Percentiles rank a stretch among this genome's conserved stretches.
phyloP scores from a whole-genome alignment of 2,797 vertebrate genomes.

The Sebastolobus alascanus region DNA sequence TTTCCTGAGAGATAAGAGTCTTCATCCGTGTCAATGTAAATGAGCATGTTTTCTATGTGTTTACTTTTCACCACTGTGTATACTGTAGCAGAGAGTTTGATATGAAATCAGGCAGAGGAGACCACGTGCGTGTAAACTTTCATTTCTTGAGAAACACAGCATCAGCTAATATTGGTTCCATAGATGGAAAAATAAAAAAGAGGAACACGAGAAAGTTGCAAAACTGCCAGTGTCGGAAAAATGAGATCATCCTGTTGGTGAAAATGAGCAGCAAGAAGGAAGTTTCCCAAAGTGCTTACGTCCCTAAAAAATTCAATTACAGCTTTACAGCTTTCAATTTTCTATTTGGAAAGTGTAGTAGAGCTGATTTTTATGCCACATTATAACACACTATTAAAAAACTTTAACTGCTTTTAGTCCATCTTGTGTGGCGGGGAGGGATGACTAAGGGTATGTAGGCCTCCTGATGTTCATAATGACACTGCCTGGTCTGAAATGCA shows the following conservation, averaged over 20 bases:
- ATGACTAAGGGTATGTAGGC: not conserved
- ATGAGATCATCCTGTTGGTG: slow-evolving; percentile 24
- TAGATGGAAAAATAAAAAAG: slow-evolving; percentile 32
- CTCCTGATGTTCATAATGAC: not conserved
- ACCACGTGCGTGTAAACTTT: not conserved
- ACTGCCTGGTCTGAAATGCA: not conserved
- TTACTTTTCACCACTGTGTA: not conserved
- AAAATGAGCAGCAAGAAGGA: slow-evolving; percentile 25
- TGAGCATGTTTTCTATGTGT: not conserved
- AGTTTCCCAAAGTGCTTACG: slow-evolving; percentile 45
- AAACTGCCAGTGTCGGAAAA: slow-evolving; percentile 47
- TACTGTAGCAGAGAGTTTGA: not conserved
- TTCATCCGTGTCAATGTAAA: not conserved
- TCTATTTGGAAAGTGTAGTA: slow-evolving; percentile 10
- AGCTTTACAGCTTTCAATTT: slow-evolving; percentile 25
- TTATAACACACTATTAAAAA: slow-evolving; percentile 11
- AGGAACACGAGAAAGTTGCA: slow-evolving; percentile 44
- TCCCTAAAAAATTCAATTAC: slow-evolving; percentile 25
- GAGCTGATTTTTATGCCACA: slow-evolving; percentile 14
- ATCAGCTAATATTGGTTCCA: slow-evolving; percentile 12
- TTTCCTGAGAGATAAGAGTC: not conserved
- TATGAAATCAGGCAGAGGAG: not conserved
- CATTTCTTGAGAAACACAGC: slow-evolving; percentile 32
- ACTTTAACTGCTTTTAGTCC: not conserved
- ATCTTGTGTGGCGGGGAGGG: not conserved